Conservation (phyloP, 1,140 invertebrate species). For the Asobara japonica region DNA sequence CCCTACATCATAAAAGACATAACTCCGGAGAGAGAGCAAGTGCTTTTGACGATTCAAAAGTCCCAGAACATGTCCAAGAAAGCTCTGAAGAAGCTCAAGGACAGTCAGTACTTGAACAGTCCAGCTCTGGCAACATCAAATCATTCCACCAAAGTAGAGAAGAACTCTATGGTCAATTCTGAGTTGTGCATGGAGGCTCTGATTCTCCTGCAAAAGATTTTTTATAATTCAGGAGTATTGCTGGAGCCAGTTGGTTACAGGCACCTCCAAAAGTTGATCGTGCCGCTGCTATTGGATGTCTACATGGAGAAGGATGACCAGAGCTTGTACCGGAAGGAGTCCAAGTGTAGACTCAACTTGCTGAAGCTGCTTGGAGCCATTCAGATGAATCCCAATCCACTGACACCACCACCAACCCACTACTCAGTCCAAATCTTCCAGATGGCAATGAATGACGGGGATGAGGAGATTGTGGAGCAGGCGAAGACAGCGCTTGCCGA, state of each 20-base stretch:
- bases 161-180: slow-evolving; percentile 33
- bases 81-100: slow-evolving; percentile 48
- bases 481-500: slow-evolving; percentile 42
- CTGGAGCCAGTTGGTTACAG: slow-evolving; percentile 47
- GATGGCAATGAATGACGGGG: slow-evolving; percentile 48
- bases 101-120: slow-evolving; percentile 48
- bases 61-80: slow-evolving; percentile 50
- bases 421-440: slow-evolving; percentile 51
- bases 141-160: not conserved
- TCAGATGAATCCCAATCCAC: slow-evolving; percentile 50
- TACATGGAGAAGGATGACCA: slow-evolving; percentile 41
- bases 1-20: slow-evolving; percentile 45
- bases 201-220: slow-evolving; percentile 47
- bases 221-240: slow-evolving; percentile 42
- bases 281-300: slow-evolving; percentile 45
- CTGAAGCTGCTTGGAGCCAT: slow-evolving; percentile 46
- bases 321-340: slow-evolving; percentile 45
- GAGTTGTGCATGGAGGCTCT: slow-evolving; percentile 49
- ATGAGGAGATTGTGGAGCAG: slow-evolving; percentile 45
- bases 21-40: slow-evolving; percentile 44
- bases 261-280: slow-evolving; percentile 44
- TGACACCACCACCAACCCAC: slow-evolving; percentile 42
- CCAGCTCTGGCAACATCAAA: slow-evolving; percentile 34
- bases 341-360: slow-evolving; percentile 49
- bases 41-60: slow-evolving; percentile 48